Evolutionary conservation across 2,888 invertebrate species (phyloP), one percentile per base, ranked within the genome.

Genomic region (Heterodera filipjevi): DNA sequence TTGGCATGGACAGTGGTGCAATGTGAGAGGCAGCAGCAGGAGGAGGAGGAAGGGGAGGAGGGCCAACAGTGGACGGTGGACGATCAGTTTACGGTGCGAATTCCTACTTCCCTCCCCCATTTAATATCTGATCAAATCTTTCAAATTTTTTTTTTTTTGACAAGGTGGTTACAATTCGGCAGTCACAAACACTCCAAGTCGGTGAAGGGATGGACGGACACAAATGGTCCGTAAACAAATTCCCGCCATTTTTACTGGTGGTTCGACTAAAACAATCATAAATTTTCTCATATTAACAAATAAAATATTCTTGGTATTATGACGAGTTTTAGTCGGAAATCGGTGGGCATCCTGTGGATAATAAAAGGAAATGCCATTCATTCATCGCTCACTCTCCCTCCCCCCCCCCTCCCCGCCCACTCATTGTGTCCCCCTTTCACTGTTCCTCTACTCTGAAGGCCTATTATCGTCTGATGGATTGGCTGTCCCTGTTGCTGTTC

Each of bases 391-490:
- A n/a, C n/a, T 39, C 39, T 39, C 39, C 39, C 39, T 39, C 12
- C 1, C 14, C 14, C 22, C 27, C 39, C 22, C 39, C 22, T 27
- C n/a, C 22, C 59, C 12, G 6, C 5, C 59, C 12, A 6, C 49
- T 12, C 46, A 10, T 32, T 53, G 3, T 30, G 6, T 39, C 6
- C 27, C 14, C 22, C 27, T 27, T 33, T 27, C 27, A 6, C 6
- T 59, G 6, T 27, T 27, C n/a, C 59, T 12, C 8, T 19, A 0
- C 22, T 19, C 75, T 85, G 59, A 80, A 88, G 87, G 79, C 81
- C 32, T 88, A 89, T 82, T 89, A 87, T 81, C 81, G 82, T 16
- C 81, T 83, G 44, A 87, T 87, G 85, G 87, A 89, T 81, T 86
- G 84, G 70, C 64, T 88, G 66, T 81, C 86, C 2, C 79, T 89